Percentiles rank a stretch among this genome's conserved stretches.
Evolutionary conservation across 2,888 invertebrate genomes (phyloP).

Genomic region (Aquatica leii): DNA sequence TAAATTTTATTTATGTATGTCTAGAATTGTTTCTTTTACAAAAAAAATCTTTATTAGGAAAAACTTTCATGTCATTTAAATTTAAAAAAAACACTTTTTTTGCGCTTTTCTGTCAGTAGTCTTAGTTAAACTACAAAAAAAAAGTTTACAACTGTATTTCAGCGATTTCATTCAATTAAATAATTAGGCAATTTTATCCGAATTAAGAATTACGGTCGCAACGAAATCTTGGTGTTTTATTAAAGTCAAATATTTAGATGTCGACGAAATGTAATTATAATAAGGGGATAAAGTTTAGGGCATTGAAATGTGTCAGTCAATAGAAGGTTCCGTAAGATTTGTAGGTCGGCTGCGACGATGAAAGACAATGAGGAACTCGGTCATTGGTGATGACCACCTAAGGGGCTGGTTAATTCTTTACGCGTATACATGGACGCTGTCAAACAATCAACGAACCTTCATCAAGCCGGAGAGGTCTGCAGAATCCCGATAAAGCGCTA

Average conservation of each 20-base stretch:
- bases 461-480: slow-evolving; percentile 61
- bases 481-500: slow-evolving; percentile 63
- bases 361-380: slow-evolving; percentile 31
- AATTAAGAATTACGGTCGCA: too few species aligned
- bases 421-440: slow-evolving; percentile 61
- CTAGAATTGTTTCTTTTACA: too few species aligned
- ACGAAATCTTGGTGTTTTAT: too few species aligned
- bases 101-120: too few species aligned
- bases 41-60: too few species aligned
- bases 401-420: slow-evolving; percentile 59
- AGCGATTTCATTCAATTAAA: too few species aligned
- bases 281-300: slow-evolving; percentile 12
- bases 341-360: slow-evolving; percentile 14
- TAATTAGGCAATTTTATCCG: too few species aligned
- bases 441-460: slow-evolving; percentile 63
- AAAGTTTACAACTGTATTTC: too few species aligned
- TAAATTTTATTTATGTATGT: too few species aligned
- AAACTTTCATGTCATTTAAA: too few species aligned
- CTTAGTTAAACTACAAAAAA: too few species aligned
- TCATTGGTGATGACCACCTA: slow-evolving; percentile 41
- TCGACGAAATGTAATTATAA: slow-evolving; percentile 10
- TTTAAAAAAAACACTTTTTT: too few species aligned
- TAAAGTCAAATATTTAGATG: slow-evolving; percentile 17
- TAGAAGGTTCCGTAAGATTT: not conserved
- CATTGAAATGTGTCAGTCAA: slow-evolving; percentile 22